Conservation (phyloP, 2,888 invertebrate species). For the Synanthedon andrenaeformis region DNA sequence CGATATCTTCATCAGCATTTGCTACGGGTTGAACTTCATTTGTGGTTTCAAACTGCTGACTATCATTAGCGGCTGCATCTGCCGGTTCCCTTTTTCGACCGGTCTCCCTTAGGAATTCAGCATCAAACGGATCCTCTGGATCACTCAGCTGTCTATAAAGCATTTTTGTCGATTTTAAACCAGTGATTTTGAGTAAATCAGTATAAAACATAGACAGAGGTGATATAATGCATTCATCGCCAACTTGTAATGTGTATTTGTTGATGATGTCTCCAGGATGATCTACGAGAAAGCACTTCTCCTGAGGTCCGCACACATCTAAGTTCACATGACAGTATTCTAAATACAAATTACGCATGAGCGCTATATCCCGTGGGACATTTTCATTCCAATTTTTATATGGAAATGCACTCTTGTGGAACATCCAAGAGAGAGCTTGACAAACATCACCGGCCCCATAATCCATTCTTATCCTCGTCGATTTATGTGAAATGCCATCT, state of each 20-base stretch:
- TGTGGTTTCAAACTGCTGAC: constrained; percentile 57
- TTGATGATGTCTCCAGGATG: constrained; percentile 76
- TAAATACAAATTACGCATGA: constrained; percentile 88
- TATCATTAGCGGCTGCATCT: constrained; percentile 49
- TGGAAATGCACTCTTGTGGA: constrained; percentile 91
- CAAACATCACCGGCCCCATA: constrained; percentile 94
- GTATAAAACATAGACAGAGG: constrained; percentile 90
- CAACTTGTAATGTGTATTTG: constrained; percentile 83
- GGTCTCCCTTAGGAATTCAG: constrained; percentile 90
- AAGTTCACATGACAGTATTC: constrained; percentile 92
- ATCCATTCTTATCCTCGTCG: constrained; percentile 85
- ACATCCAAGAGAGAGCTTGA: constrained; percentile 87
- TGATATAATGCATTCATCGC: constrained; percentile 93
- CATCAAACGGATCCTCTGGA: constrained; percentile 94
- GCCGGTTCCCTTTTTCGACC: constrained; percentile 71
- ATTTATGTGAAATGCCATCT: constrained; percentile 93
- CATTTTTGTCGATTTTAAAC: constrained; percentile 77
- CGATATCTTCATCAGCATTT: constrained; percentile 78
- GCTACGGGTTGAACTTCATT: constrained; percentile 60
- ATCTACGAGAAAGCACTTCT: constrained; percentile 81
- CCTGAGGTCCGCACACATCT: constrained; percentile 89
- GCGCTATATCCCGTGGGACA: constrained; percentile 80
- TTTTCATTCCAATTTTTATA: constrained; percentile 83
- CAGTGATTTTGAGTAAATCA: constrained; percentile 88
- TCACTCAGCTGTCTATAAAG: constrained; percentile 81